Evolutionary conservation across 2,888 invertebrate species (phyloP), one percentile per base, ranked within the genome.

Genomic region (Tillus elongatus): DNA sequence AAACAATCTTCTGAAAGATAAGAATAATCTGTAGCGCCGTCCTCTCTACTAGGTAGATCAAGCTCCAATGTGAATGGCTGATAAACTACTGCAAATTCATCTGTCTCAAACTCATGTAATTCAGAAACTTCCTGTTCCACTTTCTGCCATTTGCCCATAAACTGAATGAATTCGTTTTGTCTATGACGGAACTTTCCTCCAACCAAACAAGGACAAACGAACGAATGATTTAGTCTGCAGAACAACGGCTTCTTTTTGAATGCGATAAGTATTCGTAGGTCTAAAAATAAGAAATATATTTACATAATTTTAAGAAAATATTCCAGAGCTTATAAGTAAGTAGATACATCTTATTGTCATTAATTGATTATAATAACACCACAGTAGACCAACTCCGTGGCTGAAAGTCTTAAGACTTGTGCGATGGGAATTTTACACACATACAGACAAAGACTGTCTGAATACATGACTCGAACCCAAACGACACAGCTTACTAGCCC

Each of bases 1-100:
- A 79, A 79, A 53, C 79, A 79, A 53, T 79, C 79, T 24, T 60
- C 56, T 0, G 77, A 71, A 32, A 76, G 56, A 53, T 67, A 74
- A 1, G 67, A 58, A 26, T 64, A 62, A 56, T 78, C 76, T 0
- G 65, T 58, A 1, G 44, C 44, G 1, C 70, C 72, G 30, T 67
- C 53, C 2, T 55, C 44, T 1, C 40, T 54, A 11, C 40, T 52
- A 1, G 75, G 74, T 33, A 74, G 56, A 3, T 51, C 51, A 1
- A 65, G 35, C 31, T 72, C 57, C 24, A 57, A 53, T 0, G 70
- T 57, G 45, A 72, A 70, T 0, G 72, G 69, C 50, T 75, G 74
- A 13, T 64, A 48, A 12, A 74, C 71, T 2, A 77, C 73, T 1
- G 74, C 66, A 47, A 79, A 79, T 42, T 76, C 75, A 41, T 77